Percentiles rank a stretch among this genome's conserved stretches.
Evolutionary conservation across 2,797 vertebrate genomes (phyloP).

Genomic region (Somateria mollissima): DNA sequence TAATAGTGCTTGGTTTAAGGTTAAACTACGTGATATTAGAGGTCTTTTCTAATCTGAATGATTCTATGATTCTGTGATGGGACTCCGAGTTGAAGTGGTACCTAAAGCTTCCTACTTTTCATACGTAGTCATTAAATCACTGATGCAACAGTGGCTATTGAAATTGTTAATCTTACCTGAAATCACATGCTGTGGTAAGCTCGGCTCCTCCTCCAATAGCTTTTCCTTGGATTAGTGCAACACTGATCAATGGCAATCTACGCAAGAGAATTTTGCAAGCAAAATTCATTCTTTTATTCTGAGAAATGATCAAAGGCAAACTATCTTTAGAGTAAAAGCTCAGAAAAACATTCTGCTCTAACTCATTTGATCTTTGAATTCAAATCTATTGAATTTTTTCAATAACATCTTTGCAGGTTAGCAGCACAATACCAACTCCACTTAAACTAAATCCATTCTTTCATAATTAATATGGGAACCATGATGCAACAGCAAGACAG

Average conservation of each 20-base stretch:
- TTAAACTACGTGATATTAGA: too few species aligned
- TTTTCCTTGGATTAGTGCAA: constrained; percentile 91
- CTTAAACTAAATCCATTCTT: not conserved
- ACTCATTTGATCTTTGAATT: not conserved
- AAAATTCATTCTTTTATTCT: not conserved
- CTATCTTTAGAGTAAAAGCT: not conserved
- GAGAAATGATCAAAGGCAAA: not conserved
- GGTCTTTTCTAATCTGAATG: too few species aligned
- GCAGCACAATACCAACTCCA: not conserved
- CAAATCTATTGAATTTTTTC: too few species aligned
- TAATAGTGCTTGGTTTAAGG: too few species aligned
- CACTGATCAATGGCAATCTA: constrained; percentile 93
- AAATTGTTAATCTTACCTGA: constrained; percentile 83
- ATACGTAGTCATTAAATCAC: not conserved
- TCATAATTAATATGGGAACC: not conserved
- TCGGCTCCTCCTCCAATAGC: constrained; percentile 95
- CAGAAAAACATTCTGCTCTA: not conserved
- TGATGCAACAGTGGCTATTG: not conserved
- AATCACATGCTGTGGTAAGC: constrained; percentile 93
- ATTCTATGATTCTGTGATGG: too few species aligned
- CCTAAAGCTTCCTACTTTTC: not conserved
- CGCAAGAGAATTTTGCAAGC: constrained; percentile 13
- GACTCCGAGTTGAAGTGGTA: not conserved
- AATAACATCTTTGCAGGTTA: not conserved
- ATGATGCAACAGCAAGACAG: not conserved